These are phyloP conservation scores for Tetrax tetrax DNA, from an alignment of 2,113 vertebrate genomes.

Conservation along the genomic window DNA sequence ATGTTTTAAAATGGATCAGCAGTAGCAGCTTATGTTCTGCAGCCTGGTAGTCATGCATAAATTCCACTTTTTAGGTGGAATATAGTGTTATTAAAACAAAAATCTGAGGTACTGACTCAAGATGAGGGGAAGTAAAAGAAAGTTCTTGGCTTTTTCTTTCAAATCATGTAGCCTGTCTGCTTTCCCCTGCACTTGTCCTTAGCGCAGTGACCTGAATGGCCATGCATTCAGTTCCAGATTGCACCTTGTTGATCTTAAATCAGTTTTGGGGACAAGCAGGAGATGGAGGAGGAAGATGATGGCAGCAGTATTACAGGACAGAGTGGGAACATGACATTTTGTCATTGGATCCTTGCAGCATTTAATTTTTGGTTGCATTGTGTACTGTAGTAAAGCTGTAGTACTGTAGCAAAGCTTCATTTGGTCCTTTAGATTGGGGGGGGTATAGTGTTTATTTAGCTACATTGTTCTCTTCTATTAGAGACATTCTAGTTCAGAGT, in stretches of 20 bases:
- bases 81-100: background rate
- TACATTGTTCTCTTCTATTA: background rate
- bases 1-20: background rate
- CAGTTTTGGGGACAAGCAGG: background rate
- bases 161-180: background rate
- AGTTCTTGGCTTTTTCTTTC: background rate
- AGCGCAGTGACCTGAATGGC: background rate
- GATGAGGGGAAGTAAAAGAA: background rate
- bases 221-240: background rate
- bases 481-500: background rate
- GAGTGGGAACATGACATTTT: background rate
- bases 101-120: background rate
- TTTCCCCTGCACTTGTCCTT: background rate
- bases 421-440: background rate
- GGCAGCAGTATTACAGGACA: background rate
- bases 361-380: background rate
- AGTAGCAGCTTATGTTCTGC: background rate
- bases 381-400: background rate
- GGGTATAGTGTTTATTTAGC: background rate
- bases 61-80: background rate
- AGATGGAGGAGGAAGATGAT: background rate
- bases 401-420: background rate
- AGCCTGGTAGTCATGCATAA: background rate
- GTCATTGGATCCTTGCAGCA: background rate
- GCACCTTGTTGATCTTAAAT: background rate